These are phyloP conservation scores for Scyliorhinus canicula DNA, from an alignment of 2,797 vertebrate genomes.

Conservation along the genomic window DNA sequence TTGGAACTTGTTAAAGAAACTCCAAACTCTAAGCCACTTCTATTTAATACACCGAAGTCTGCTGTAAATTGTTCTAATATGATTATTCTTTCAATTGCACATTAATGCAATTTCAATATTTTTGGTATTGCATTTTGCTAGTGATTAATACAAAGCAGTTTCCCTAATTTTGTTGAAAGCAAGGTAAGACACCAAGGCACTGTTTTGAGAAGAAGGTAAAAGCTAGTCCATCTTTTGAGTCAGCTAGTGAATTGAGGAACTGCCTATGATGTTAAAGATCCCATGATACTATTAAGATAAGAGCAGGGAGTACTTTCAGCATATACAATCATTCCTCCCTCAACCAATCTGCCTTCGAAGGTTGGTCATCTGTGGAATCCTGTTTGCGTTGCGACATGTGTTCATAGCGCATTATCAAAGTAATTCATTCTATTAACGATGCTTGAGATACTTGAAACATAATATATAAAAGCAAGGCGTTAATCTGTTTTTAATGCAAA, in stretches of 20 bases:
- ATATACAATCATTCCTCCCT: neutral
- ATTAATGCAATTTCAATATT: neutral
- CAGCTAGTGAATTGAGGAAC: neutral
- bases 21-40: constrained; percentile 17
- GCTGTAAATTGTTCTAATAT: neutral
- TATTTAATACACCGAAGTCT: constrained; percentile 36
- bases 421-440: neutral
- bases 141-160: constrained; percentile 14
- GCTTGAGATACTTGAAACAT: neutral
- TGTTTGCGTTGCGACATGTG: neutral
- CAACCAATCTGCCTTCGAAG: neutral
- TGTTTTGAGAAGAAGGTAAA: neutral
- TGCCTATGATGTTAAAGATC: neutral
- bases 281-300: constrained; percentile 2
- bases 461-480: neutral
- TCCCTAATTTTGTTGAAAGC: neutral
- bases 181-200: neutral
- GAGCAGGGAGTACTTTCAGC: neutral
- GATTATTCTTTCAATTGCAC: neutral
- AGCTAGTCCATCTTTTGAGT: neutral
- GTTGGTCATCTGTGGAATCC: constrained; percentile 20
- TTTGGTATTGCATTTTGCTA: constrained; percentile 1
- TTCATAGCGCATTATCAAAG: neutral
- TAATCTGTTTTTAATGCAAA: neutral
- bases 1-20: constrained; percentile 32